Base-by-base conservation (phyloP, 2,113 vertebrate species). In the Aramus guarauna region DNA sequence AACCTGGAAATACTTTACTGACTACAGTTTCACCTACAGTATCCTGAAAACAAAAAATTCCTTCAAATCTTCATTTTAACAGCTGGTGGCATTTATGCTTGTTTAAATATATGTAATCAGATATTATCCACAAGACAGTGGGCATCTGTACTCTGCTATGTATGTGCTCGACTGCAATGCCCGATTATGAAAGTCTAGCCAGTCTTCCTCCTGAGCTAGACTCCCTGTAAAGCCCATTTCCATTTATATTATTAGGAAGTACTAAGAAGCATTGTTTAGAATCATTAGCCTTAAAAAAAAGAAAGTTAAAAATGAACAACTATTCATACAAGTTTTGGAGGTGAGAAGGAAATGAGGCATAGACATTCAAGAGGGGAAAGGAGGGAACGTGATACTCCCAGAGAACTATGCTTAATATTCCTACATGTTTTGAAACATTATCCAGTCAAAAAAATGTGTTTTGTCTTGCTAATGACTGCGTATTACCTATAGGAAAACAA, bases 271-370 rank as follows among this genome's bases (percentile, higher is more conserved):
- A 59, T 92, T 95, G 94, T 96, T 97, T 94, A 67, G 88, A 89
- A 87, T 63, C 62, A 92, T 87, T 76, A 87, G 62, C 63, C 85
- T 88, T 60, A 68, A 56, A 83, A 78, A 64, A 77, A 26, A 30
- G n/a, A 15, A 34, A 15, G 11, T 53, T 58, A 23, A 37, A 90
- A 78, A 92, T 14, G 2, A 93, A 79, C 74, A 94, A 90, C 32
- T 76, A 37, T 50, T 74, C 78, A 69, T 13, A 60, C 30, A 66
- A 21, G 60, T 48, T 88, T 66, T 81, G 66, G 56, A 96, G 45
- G 78, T 59, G 64, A 94, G 91, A 92, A 92, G 82, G 78, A 95
- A 96, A 97, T 92, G 88, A 97, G 75, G 81, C 89, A 88, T n/a
- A 52, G 89, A 94, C 26, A 39, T 59, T 73, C 39, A 34, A 5